phyloP scores from a whole-genome alignment of 1,140 invertebrate genomes.

The Bilobella aurantiaca region DNA sequence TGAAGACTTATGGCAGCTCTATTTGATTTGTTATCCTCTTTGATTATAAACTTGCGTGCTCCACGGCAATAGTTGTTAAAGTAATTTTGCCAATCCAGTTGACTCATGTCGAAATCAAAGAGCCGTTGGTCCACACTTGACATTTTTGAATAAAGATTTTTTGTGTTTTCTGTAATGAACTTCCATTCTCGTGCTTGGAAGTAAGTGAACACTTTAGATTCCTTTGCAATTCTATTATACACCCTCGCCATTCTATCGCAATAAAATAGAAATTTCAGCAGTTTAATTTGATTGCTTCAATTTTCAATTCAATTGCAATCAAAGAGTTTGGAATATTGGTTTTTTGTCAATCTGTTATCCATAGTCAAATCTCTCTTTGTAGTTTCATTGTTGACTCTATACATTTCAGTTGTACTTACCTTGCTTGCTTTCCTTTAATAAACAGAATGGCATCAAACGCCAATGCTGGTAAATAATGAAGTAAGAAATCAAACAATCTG shows the following conservation, averaged over 20 bases:
- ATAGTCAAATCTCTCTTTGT: neutral
- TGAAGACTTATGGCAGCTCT: no score
- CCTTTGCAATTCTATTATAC: conserved; percentile 65
- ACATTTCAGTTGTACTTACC: conserved; percentile 51
- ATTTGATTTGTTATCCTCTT: conserved; percentile 71
- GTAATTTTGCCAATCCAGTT: conserved; percentile 57
- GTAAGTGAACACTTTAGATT: conserved; percentile 60
- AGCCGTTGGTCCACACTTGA: conserved; percentile 50
- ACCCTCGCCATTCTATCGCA: conserved; percentile 59
- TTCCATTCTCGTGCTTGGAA: conserved; percentile 73
- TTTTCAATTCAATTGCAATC: neutral
- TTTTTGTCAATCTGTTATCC: neutral
- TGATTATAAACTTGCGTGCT: conserved; percentile 61
- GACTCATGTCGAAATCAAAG: conserved; percentile 59
- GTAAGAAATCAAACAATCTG: conserved; percentile 62
- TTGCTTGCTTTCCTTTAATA: conserved; percentile 61
- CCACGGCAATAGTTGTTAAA: conserved; percentile 60
- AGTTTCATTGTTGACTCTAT: neutral
- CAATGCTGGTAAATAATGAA: conserved; percentile 74
- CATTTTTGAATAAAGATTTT: conserved; percentile 50
- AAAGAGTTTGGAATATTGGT: neutral
- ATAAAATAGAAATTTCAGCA: no score
- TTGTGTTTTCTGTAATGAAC: conserved; percentile 63
- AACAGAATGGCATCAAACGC: conserved; percentile 61
- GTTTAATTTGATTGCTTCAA: no score